These are phyloP conservation scores for Tinamus major DNA, from an alignment of 2,797 vertebrate genomes.

Conservation along the genomic window DNA sequence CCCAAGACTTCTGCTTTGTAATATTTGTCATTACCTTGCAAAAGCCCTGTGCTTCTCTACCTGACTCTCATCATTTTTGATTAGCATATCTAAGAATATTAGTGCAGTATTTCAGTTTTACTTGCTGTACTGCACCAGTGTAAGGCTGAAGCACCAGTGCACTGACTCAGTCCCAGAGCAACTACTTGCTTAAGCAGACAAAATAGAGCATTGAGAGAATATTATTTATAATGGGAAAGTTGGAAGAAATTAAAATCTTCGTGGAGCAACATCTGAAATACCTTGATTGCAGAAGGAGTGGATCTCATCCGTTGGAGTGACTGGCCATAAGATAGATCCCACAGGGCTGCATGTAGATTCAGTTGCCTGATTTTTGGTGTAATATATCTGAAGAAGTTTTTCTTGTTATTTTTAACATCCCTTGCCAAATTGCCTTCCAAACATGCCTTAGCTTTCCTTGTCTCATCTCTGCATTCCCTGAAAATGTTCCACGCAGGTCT, in stretches of 20 bases:
- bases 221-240: neutral
- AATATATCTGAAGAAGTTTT: no score
- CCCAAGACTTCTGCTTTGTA: conserved; percentile 34
- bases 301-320: neutral
- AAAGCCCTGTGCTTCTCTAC: conserved; percentile 9
- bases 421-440: no score
- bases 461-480: no score
- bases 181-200: neutral
- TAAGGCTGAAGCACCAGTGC: neutral
- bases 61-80: neutral
- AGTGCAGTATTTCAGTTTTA: neutral
- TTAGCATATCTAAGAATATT: neutral
- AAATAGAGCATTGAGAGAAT: neutral
- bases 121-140: neutral
- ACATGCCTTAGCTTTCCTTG: no score
- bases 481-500: no score
- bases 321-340: neutral
- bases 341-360: neutral
- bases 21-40: conserved; percentile 41
- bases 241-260: neutral
- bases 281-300: neutral
- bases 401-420: no score
- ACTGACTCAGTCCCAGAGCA: neutral
- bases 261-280: neutral
- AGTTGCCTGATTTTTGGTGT: fast-evolving